A percentile compares a stretch with the other conserved stretches of the same genome.
Conservation (phyloP, 2,888 invertebrate species). For the Iselma pallidipennis region DNA sequence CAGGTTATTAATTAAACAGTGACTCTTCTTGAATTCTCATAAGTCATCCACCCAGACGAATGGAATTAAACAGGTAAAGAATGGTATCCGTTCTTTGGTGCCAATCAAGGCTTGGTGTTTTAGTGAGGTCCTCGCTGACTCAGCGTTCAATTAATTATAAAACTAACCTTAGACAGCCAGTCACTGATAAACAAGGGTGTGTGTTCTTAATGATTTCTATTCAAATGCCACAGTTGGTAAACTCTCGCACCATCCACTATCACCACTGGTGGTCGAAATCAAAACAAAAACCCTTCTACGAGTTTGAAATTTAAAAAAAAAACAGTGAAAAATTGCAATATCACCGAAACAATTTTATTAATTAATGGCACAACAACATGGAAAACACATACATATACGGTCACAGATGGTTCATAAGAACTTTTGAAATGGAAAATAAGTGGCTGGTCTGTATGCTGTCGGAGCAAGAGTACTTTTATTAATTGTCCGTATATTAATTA, state of each 20-base stretch:
- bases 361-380: background rate
- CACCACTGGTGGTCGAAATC: background rate
- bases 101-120: slow-evolving; percentile 35
- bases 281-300: background rate
- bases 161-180: slow-evolving; percentile 40
- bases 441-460: slow-evolving; percentile 9
- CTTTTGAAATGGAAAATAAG: slow-evolving; percentile 5
- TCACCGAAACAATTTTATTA: background rate
- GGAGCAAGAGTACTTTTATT: slow-evolving; percentile 28
- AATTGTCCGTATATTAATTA: slow-evolving; percentile 34
- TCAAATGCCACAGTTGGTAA: slow-evolving; percentile 33
- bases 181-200: slow-evolving; percentile 44
- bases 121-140: slow-evolving; percentile 36
- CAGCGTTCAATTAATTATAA: slow-evolving; percentile 45
- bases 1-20: slow-evolving; percentile 48
- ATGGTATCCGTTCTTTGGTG: slow-evolving; percentile 28
- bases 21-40: slow-evolving; percentile 41
- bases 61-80: slow-evolving; percentile 37
- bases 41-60: slow-evolving; percentile 36
- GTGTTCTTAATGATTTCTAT: slow-evolving; percentile 40
- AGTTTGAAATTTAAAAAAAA: background rate
- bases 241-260: slow-evolving; percentile 9
- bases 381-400: background rate
- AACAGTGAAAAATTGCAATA: background rate
- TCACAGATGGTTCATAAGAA: slow-evolving; percentile 15